These are phyloP conservation scores for Pedicia rivosa DNA, from an alignment of 2,888 invertebrate genomes.

Conservation along the genomic window DNA sequence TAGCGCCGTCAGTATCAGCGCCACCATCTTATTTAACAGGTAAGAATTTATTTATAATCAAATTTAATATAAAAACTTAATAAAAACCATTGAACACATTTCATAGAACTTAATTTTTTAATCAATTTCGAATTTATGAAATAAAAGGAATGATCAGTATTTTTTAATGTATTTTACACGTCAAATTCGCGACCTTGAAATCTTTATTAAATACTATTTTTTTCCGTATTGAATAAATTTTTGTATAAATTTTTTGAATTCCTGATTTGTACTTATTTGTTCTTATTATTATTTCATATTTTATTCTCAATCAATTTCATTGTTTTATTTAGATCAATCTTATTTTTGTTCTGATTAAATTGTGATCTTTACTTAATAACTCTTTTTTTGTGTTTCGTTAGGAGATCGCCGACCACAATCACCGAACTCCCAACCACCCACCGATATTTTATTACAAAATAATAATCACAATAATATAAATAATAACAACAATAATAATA, in stretches of 20 bases:
- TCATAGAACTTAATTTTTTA: too few relatives aligned
- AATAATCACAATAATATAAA: conserved; percentile 18
- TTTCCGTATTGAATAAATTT: too few relatives aligned
- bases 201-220: too few relatives aligned
- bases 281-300: conserved; percentile 4
- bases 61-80: neutral
- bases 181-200: too few relatives aligned
- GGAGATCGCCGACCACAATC: conserved; percentile 22
- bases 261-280: neutral
- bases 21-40: conserved; percentile 39
- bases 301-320: too few relatives aligned
- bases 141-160: too few relatives aligned
- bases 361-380: too few relatives aligned
- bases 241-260: neutral
- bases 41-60: conserved; percentile 13
- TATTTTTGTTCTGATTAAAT: too few relatives aligned
- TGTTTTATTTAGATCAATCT: too few relatives aligned
- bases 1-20: conserved; percentile 48
- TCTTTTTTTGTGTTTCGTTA: conserved; percentile 1
- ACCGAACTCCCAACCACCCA: conserved; percentile 18
- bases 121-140: too few relatives aligned
- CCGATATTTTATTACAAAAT: conserved; percentile 20
- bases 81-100: too few relatives aligned
- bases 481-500: conserved; percentile 10
- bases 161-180: too few relatives aligned